Evolutionary conservation across 1,140 invertebrate species (phyloP).

Genomic region (Eubasilissa regina): DNA sequence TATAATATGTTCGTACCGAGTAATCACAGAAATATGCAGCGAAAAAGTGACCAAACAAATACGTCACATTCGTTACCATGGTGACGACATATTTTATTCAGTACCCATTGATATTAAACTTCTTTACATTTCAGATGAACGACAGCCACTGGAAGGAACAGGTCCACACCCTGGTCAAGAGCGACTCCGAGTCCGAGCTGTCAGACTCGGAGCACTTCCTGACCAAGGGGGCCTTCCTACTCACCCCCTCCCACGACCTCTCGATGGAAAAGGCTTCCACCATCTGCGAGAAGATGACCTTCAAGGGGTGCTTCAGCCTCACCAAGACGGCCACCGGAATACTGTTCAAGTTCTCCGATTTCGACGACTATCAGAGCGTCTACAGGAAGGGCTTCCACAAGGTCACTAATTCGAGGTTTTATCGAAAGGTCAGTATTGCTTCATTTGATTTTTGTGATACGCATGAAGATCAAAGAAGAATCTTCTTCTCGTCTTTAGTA

Average conservation of each 20-base stretch:
- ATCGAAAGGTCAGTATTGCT: slow-evolving; percentile 78
- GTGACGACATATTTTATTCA: too few relatives aligned
- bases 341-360: slow-evolving; percentile 88
- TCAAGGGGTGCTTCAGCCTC: slow-evolving; percentile 86
- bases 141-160: slow-evolving; percentile 72
- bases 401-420: slow-evolving; percentile 83
- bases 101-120: too few relatives aligned
- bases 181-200: slow-evolving; percentile 78
- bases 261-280: slow-evolving; percentile 88
- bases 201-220: slow-evolving; percentile 78
- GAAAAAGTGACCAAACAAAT: too few relatives aligned
- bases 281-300: slow-evolving; percentile 90
- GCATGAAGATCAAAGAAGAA: too few relatives aligned
- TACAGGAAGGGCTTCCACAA: slow-evolving; percentile 90
- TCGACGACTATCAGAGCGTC: slow-evolving; percentile 87
- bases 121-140: slow-evolving; percentile 50
- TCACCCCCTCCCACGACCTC: slow-evolving; percentile 87
- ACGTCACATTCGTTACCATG: too few relatives aligned
- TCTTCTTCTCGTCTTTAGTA: too few relatives aligned
- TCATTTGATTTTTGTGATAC: too few relatives aligned
- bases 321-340: slow-evolving; percentile 91
- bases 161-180: slow-evolving; percentile 71
- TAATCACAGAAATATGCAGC: too few relatives aligned
- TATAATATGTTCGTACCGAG: too few relatives aligned
- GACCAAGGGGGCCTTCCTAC: slow-evolving; percentile 83